Conservation (phyloP, 2,113 vertebrate species). For the Misgurnus mizolepis region DNA sequence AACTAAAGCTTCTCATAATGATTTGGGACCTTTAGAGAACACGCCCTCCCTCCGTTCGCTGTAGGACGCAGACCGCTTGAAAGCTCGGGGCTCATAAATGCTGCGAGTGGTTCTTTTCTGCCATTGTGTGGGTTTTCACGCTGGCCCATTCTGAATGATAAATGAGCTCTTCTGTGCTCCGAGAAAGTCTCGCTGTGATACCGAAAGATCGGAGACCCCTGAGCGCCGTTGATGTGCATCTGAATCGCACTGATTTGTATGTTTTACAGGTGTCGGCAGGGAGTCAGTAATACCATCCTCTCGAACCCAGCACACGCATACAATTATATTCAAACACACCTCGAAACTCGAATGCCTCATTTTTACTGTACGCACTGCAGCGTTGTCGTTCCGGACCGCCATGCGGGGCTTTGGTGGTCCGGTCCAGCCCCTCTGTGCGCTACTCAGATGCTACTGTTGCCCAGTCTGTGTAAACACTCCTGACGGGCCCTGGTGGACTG, state of each 20-base stretch:
- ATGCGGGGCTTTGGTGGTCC: constrained; percentile 65
- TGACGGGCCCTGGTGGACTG: constrained; percentile 31
- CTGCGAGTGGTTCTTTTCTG: constrained; percentile 58
- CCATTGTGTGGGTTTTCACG: constrained; percentile 61
- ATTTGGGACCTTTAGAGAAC: constrained; percentile 43
- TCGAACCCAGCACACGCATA: constrained; percentile 43
- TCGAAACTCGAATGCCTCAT: constrained; percentile 78
- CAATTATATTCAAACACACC: constrained; percentile 66
- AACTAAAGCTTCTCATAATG: constrained; percentile 66
- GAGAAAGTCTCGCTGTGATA: constrained; percentile 47
- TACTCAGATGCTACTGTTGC: constrained; percentile 54
- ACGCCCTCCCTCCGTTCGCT: constrained; percentile 9
- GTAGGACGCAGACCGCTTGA: constrained; percentile 14
- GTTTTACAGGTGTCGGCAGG: constrained; percentile 31
- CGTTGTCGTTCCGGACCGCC: constrained; percentile 65
- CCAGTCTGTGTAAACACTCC: constrained; percentile 40
- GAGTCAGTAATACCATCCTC: constrained; percentile 52
- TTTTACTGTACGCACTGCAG: constrained; percentile 70
- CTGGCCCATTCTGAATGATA: constrained; percentile 61
- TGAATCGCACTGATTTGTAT: constrained; percentile 43
- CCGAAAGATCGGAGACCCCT: constrained; percentile 21
- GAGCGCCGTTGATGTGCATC: not conserved
- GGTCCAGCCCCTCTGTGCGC: constrained; percentile 64
- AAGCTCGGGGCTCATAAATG: constrained; percentile 18
- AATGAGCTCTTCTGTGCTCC: constrained; percentile 62